phyloP scores from a whole-genome alignment of 2,113 vertebrate genomes.

The Albula glossodonta region DNA sequence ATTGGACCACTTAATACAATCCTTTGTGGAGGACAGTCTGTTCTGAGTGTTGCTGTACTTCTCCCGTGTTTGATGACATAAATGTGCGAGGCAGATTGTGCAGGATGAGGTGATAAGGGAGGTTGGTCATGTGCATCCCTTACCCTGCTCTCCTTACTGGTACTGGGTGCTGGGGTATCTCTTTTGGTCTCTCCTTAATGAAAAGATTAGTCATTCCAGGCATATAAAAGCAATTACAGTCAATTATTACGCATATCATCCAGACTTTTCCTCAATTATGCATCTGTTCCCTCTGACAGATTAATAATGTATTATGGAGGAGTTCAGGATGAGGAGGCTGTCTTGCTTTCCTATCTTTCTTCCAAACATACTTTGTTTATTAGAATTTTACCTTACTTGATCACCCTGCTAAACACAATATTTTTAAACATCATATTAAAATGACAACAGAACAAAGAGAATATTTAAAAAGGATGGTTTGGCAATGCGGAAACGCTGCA shows the following conservation, averaged over 20 bases:
- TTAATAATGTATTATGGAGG: slow-evolving; percentile 14
- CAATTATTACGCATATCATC: slow-evolving; percentile 14
- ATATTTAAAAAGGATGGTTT: not conserved
- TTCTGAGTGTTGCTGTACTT: not conserved
- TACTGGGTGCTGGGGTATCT: not conserved
- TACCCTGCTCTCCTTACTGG: not conserved
- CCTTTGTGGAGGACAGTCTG: not conserved
- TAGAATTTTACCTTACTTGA: not conserved
- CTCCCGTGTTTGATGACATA: not conserved
- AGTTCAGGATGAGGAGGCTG: not conserved
- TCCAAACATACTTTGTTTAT: slow-evolving; percentile 2
- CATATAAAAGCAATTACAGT: slow-evolving; percentile 21
- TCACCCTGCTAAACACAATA: not conserved
- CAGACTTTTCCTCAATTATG: not conserved
- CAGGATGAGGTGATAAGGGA: not conserved
- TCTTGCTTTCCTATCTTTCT: not conserved
- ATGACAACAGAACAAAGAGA: slow-evolving; percentile 12
- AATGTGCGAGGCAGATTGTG: not conserved
- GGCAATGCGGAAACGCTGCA: not conserved
- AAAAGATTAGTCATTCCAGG: not conserved
- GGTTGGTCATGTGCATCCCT: not conserved
- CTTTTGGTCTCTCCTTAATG: slow-evolving; percentile 3
- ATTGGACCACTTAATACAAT: not conserved
- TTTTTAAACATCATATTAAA: slow-evolving; percentile 14
- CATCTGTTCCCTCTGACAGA: slow-evolving; percentile 2